A percentile compares a stretch with the other conserved stretches of the same genome.
Evolutionary conservation across 2,888 invertebrate genomes (phyloP).

Genomic region (Callinectes sapidus): DNA sequence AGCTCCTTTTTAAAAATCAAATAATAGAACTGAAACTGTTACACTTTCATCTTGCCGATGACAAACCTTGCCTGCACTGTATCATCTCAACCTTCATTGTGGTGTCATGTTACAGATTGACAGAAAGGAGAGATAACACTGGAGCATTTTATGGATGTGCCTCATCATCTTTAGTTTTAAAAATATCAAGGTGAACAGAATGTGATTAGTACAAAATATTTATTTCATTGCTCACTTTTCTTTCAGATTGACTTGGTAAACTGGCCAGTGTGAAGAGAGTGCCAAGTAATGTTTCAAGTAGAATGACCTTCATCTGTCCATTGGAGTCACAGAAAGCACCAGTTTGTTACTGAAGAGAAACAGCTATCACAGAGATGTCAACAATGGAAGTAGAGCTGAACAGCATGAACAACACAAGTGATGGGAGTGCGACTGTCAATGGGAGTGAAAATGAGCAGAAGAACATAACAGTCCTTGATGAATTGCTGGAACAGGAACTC

Average conservation of each 20-base stretch:
- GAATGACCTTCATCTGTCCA: not conserved
- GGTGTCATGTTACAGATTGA: no score
- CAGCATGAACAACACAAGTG: slow-evolving; percentile 3
- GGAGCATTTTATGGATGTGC: no score
- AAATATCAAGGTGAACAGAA: no score
- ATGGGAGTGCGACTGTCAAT: not conserved
- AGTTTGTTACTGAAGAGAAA: not conserved
- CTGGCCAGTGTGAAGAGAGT: not conserved
- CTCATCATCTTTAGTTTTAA: no score
- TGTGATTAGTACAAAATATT: no score
- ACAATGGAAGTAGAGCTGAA: not conserved
- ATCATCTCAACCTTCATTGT: no score
- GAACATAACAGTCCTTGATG: not conserved
- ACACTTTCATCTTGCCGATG: no score
- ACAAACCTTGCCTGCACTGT: no score
- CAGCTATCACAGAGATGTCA: not conserved
- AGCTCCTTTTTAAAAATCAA: no score
- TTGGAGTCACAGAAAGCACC: not conserved
- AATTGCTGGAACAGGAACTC: slow-evolving; percentile 7
- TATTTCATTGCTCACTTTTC: not conserved
- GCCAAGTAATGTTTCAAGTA: not conserved
- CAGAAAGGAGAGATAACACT: no score
- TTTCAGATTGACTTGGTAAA: not conserved
- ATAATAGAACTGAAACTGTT: no score
- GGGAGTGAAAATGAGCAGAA: not conserved